Conservation (phyloP, 92 coral and sea anemone species). For the Epizoanthus stellaris region DNA sequence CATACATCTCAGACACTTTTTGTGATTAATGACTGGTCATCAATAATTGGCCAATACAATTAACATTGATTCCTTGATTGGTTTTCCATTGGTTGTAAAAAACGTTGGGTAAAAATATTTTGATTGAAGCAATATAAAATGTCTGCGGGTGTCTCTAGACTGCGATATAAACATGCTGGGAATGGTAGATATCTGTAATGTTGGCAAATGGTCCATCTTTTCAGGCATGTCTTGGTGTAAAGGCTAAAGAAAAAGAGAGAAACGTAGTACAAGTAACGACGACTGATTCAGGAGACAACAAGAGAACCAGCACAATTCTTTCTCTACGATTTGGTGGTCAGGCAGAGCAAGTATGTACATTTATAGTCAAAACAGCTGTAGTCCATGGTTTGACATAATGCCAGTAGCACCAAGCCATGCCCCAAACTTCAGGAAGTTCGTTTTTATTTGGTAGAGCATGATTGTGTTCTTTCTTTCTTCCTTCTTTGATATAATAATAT, state of each 20-base stretch:
- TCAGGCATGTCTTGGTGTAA: slow-evolving; percentile 30
- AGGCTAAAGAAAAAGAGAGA: slow-evolving; percentile 25
- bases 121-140: too few species aligned
- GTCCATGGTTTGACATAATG: background rate
- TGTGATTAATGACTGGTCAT: too few species aligned
- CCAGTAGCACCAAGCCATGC: background rate
- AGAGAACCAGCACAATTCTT: slow-evolving; percentile 1
- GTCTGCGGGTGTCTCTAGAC: too few species aligned
- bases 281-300: slow-evolving; percentile 10
- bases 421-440: background rate
- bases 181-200: background rate
- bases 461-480: too few species aligned
- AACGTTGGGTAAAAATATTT: too few species aligned
- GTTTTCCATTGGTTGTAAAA: too few species aligned
- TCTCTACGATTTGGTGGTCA: slow-evolving; percentile 9
- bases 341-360: slow-evolving; percentile 29
- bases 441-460: too few species aligned
- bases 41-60: too few species aligned
- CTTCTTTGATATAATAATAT: too few species aligned
- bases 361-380: background rate
- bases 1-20: too few species aligned
- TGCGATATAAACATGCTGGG: background rate
- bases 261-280: slow-evolving; percentile 30
- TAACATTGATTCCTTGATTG: too few species aligned
- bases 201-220: background rate